A percentile compares a stretch with the other conserved stretches of the same genome.
Evolutionary conservation across 2,797 vertebrate species (phyloP).

Genomic region (Dermochelys coriacea): DNA sequence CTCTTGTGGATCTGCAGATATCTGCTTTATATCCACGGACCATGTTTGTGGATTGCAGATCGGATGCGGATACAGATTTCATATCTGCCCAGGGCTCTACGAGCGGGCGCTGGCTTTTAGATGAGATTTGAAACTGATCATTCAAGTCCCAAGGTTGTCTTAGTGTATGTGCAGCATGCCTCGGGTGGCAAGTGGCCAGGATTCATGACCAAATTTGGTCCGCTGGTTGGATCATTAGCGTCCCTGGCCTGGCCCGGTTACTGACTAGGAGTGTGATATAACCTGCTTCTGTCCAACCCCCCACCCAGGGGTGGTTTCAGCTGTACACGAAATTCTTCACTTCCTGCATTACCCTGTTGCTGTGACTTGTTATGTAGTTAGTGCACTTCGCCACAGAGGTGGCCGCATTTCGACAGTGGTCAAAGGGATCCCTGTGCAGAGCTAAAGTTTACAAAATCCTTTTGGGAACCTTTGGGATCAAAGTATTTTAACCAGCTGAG

Average conservation of each 20-base stretch:
- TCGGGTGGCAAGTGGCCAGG: too few relatives aligned
- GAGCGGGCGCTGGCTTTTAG: too few relatives aligned
- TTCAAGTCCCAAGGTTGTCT: neutral
- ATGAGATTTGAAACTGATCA: neutral
- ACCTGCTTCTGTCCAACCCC: too few relatives aligned
- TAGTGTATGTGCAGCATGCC: too few relatives aligned
- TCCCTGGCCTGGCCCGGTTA: too few relatives aligned
- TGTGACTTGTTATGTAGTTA: neutral
- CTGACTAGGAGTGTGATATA: too few relatives aligned
- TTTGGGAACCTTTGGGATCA: neutral
- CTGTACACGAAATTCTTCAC: too few relatives aligned
- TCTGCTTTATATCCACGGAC: neutral
- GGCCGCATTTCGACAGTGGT: neutral
- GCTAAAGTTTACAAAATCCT: neutral
- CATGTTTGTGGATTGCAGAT: neutral
- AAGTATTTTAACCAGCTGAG: neutral
- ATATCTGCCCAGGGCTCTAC: neutral
- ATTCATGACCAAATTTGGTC: too few relatives aligned
- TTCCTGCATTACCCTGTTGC: too few relatives aligned
- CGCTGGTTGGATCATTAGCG: too few relatives aligned
- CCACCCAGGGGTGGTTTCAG: neutral
- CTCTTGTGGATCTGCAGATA: neutral
- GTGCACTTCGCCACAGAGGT: neutral
- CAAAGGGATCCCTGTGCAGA: neutral
- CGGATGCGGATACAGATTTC: neutral